Evolutionary conservation across 92 coral and sea anemone species (phyloP).

Genomic region (Epizoanthus ramosus): DNA sequence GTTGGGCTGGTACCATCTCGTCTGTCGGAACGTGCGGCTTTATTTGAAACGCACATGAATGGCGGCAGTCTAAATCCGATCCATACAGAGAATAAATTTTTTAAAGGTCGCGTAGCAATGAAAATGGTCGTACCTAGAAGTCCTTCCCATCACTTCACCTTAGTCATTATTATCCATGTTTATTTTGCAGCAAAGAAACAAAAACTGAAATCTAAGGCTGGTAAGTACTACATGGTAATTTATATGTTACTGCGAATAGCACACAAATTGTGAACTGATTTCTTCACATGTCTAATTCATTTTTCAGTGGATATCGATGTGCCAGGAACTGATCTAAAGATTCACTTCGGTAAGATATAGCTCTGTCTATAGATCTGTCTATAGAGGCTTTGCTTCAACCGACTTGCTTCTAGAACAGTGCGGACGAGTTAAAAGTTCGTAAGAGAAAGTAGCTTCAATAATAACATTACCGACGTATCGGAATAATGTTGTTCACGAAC

Average conservation of each 20-base stretch:
- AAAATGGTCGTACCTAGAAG: too few relatives aligned
- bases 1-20: too few relatives aligned
- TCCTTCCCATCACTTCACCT: too few relatives aligned
- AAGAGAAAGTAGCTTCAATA: not conserved
- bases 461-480: too few relatives aligned
- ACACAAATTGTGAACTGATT: not conserved
- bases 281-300: not conserved
- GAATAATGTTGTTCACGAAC: not conserved
- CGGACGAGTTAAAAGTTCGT: not conserved
- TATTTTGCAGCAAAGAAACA: not conserved
- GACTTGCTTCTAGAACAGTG: not conserved
- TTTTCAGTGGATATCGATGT: conserved; percentile 29
- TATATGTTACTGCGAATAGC: not conserved
- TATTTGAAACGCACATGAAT: too few relatives aligned
- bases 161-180: not conserved
- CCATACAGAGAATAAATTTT: too few relatives aligned
- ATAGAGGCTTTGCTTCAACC: too few relatives aligned
- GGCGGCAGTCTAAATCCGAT: too few relatives aligned
- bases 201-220: not conserved
- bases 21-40: too few relatives aligned
- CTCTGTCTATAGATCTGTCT: too few relatives aligned
- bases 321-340: not conserved
- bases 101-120: too few relatives aligned
- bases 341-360: conserved; percentile 21
- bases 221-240: not conserved